Evolutionary conservation across 1,140 invertebrate species (phyloP), one percentile per base, ranked within the genome.

Genomic region (Sitodiplosis mosellana): DNA sequence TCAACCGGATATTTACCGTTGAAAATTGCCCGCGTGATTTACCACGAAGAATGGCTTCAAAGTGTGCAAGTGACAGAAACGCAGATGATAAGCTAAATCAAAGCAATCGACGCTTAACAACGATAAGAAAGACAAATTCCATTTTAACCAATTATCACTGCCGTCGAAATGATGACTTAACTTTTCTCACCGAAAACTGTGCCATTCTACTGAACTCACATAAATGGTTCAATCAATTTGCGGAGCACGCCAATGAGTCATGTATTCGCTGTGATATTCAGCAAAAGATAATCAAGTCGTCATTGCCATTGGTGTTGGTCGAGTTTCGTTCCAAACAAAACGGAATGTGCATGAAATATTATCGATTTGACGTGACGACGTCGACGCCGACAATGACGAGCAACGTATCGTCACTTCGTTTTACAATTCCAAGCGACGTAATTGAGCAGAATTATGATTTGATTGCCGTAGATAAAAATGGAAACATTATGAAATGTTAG

Each of bases 1-100:
- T 83, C 41, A 81, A 80, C 68, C 75, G 74, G 56, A 82, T 81
- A 49, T 85, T 80, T 56, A 68, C 76, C n/a, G 69, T 72, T 22
- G 66, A 67, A 12, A 69, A 73, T 53, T 67, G 63, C 52, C 68
- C 55, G 33, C 63, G 55, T 67, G 67, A 66, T 66, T 63, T 62
- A 63, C 65, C 55, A 57, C 69, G 66, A 59, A 69, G 56, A 61
- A 68, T 55, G 69, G 62, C 59, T 61, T 59, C 64, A 49, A 67
- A 27, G 18, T 27, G 21, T 8, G 5, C 36, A 38, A 38, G 5
- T 38, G 66, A 57, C 63, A 62, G 42, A 64, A 66, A 12, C 61
- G 66, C 52, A 61, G 66, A 58, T 61, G 58, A n/a, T 61, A 57
- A 64, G 3, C 68, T 68, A 63, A 69, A 67, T 49, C 63, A 67